phyloP scores from a whole-genome alignment of 2,113 vertebrate genomes.

The Erinaceus europaeus region DNA sequence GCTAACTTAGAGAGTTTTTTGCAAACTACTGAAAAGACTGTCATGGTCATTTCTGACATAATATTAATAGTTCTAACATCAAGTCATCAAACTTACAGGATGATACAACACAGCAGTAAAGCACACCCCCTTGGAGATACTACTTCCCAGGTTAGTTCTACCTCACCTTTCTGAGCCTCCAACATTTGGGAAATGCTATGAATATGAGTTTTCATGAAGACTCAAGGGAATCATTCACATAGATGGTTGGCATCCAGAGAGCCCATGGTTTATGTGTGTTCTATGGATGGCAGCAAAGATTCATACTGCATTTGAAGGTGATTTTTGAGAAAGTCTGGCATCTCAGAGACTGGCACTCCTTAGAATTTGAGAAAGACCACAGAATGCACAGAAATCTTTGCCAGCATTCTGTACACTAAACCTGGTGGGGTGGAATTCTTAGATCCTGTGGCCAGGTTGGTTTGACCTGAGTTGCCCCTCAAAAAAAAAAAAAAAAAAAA shows the following conservation, averaged over 20 bases:
- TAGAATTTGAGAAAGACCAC: not conserved
- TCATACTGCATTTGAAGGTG: too few species aligned
- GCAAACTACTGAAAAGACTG: not conserved
- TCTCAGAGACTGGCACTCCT: not conserved
- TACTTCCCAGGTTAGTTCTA: too few species aligned
- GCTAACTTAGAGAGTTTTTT: not conserved
- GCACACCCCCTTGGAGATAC: not conserved
- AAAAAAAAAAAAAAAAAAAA: too few species aligned
- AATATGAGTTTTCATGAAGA: not conserved
- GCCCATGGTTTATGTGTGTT: too few species aligned
- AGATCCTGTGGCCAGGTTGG: not conserved
- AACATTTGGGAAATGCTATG: not conserved
- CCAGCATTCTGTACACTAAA: not conserved
- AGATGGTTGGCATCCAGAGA: too few species aligned
- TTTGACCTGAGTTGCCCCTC: too few species aligned
- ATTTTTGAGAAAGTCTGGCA: not conserved
- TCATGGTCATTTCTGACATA: not conserved
- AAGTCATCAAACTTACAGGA: not conserved
- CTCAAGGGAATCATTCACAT: not conserved
- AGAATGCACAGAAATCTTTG: not conserved
- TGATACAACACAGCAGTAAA: not conserved
- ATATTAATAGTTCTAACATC: not conserved
- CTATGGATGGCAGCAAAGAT: too few species aligned
- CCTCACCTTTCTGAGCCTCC: not conserved
- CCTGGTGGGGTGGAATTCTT: not conserved